These are phyloP conservation scores for Ancistrus triradiatus DNA, from an alignment of 2,113 vertebrate species.

Conservation along the genomic window DNA sequence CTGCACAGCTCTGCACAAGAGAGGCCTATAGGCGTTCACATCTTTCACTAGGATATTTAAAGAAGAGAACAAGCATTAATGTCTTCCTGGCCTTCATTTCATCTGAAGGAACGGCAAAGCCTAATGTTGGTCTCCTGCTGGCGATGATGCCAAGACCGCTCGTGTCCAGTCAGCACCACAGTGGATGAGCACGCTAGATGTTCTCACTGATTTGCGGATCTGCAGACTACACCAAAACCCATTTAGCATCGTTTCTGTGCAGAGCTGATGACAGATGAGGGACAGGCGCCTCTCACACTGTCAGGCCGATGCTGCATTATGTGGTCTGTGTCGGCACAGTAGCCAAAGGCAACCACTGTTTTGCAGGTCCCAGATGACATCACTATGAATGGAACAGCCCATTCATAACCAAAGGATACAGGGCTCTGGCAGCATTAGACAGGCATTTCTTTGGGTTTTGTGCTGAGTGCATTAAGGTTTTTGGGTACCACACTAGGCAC, in stretches of 20 bases:
- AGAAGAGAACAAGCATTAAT: constrained; percentile 44
- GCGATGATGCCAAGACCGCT: neutral
- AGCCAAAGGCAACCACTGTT: constrained; percentile 64
- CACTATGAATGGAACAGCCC: constrained; percentile 60
- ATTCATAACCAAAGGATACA: constrained; percentile 36
- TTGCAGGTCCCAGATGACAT: constrained; percentile 55
- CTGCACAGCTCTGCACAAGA: constrained; percentile 3
- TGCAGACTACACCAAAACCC: constrained; percentile 35
- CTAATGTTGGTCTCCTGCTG: constrained; percentile 6
- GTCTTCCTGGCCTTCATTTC: constrained; percentile 44
- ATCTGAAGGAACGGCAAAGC: constrained; percentile 36
- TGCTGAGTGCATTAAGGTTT: constrained; percentile 40
- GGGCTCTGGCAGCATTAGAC: constrained; percentile 38
- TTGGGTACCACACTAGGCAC: constrained; percentile 43
- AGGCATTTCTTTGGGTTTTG: constrained; percentile 32
- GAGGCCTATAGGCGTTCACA: constrained; percentile 46
- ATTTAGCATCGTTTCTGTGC: constrained; percentile 5
- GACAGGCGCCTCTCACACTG: constrained; percentile 57
- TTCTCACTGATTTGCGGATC: constrained; percentile 33
- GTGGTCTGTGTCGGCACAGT: constrained; percentile 48
- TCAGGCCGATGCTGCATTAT: constrained; percentile 54
- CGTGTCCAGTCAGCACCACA: constrained; percentile 4
- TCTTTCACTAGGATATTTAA: constrained; percentile 50
- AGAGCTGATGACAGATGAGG: constrained; percentile 26
- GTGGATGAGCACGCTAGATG: constrained; percentile 30